These are phyloP conservation scores for Drosophila tanythrix DNA, from an alignment of 2,888 invertebrate genomes.

Conservation along the genomic window DNA sequence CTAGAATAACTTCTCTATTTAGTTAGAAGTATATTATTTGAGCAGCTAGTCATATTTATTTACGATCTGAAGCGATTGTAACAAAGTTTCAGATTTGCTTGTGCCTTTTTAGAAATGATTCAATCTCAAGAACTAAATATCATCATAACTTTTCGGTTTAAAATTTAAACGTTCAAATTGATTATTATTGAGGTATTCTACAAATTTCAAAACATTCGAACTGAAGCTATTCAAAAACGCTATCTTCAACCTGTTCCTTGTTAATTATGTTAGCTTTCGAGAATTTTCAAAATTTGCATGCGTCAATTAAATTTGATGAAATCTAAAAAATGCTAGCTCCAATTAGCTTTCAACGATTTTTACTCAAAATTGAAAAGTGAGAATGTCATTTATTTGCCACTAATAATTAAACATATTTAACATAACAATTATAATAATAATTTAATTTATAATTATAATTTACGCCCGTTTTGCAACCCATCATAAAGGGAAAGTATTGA, in stretches of 20 bases:
- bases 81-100: background rate
- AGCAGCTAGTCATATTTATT: background rate
- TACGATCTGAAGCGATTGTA: background rate
- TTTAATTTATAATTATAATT: no score
- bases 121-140: background rate
- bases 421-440: background rate
- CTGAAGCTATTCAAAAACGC: background rate
- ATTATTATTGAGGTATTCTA: accelerated
- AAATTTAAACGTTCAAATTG: background rate
- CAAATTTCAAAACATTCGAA: background rate
- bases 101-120: background rate
- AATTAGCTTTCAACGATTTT: background rate
- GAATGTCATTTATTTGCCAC: background rate
- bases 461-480: no score
- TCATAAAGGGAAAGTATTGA: background rate
- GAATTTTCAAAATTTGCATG: background rate
- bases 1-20: accelerated
- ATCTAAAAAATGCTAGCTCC: background rate
- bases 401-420: background rate
- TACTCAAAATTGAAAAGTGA: background rate
- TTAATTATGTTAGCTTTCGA: background rate
- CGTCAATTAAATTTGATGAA: background rate
- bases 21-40: background rate
- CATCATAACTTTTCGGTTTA: background rate
- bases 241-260: background rate